Base-by-base conservation (phyloP, 2,888 invertebrate genomes). In the Leptopilina syphax region DNA sequence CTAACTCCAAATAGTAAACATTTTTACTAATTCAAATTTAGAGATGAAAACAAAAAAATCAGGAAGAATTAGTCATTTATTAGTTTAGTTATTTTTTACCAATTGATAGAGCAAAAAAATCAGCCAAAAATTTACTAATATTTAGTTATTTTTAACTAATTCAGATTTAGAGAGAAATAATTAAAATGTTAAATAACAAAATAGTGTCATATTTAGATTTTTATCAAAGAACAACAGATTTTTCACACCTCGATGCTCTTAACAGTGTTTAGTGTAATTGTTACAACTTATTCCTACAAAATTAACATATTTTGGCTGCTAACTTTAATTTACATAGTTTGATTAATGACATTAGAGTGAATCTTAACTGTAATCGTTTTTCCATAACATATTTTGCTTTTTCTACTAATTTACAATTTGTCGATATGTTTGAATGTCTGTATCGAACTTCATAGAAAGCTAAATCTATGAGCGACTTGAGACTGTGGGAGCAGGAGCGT, bases 391-490 rank as follows among this genome's bases (percentile, higher is more conserved):
- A 73, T 9, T 34, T 57, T 13, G 73, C 73, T 57, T 34, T 54
- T n/a, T 57, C 57, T 73, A 73, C 73, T 73, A 73, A 73, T 73
- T 73, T 54, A n/a, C 27, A 73, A 73, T 27, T 57, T 57, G 73
- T 73, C 57, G 27, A 54, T 70, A 50, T 73, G 57, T 73, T 73
- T 57, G 73, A 73, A 67, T 81, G 77, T 79, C 80, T 77, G 81
- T 80, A 79, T 81, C 80, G 80, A 80, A 78, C 81, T 65, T 84
- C 88, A 86, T 89, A 94, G 94, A 93, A 93, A 90, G 93, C 94
- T 89, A 93, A 93, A 89, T 94, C 94, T 85, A 92, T 93, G 91
- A 92, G 92, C 86, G 93, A 93, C 89, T 92, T 93, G 87, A 89
- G 90, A 85, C 84, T 90, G 82, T 89, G 90, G 88, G 88, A 92